Conservation (phyloP, 2,797 vertebrate genomes). For the Melanotaenia pygmaea region DNA sequence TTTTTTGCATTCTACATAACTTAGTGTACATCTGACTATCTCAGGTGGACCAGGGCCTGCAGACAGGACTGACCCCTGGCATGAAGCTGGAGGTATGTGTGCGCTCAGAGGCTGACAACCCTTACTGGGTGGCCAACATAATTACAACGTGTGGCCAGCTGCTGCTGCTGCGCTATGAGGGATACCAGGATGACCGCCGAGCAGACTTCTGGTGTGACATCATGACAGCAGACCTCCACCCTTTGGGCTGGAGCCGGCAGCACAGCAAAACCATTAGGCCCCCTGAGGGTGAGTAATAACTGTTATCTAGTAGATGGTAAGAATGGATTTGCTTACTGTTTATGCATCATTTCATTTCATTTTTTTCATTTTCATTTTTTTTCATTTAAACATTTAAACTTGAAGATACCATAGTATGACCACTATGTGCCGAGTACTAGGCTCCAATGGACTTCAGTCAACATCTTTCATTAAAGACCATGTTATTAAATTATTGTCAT, state of each 20-base stretch:
- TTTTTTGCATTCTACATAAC: no score
- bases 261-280: constrained; percentile 91
- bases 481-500: background rate
- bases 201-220: constrained; percentile 99
- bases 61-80: constrained; percentile 94
- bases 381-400: background rate
- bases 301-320: background rate
- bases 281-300: constrained; percentile 88
- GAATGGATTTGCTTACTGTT: no score
- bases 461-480: background rate
- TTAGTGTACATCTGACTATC: background rate
- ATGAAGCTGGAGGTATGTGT: constrained; percentile 96
- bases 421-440: no score
- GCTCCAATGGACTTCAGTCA: no score
- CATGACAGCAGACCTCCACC: constrained; percentile 92
- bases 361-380: no score
- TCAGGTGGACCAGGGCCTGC: constrained; percentile 95
- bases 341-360: background rate
- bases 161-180: constrained; percentile 93
- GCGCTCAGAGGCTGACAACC: constrained; percentile 86
- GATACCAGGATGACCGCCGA: constrained; percentile 93
- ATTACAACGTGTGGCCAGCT: constrained; percentile 97
- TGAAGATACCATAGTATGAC: no score
- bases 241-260: constrained; percentile 94
- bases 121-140: constrained; percentile 93